Evolutionary conservation across 1,140 invertebrate genomes (phyloP), one percentile per base, ranked within the genome.

Genomic region (Thaumatotibia leucotreta): DNA sequence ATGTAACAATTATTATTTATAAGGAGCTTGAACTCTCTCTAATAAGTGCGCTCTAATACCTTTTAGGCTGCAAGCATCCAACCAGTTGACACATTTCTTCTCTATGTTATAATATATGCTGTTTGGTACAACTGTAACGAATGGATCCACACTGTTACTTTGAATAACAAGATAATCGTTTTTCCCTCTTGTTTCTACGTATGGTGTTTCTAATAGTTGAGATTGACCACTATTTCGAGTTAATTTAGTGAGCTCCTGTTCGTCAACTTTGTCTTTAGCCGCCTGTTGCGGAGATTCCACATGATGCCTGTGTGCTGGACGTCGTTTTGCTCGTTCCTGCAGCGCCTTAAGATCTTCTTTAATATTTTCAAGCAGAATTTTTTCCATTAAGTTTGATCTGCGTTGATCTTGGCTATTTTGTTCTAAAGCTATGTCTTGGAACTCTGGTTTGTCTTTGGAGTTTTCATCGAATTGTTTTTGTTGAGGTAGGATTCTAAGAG

Each of bases 61-160:
- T 39, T 75, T 68, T 6, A 76, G 35, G 54, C 80, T 85, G 49
- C 87, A 89, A 54, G 33, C 52, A 24, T 65, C 64, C 14, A 52
- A n/a, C 69, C 69, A 70, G 23, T 70, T 70, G 0, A 35, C 79
- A 31, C 87, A 89, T 52, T 76, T 77, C 50, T 87, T 89, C 66
- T 89, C 85, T 9, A 79, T 70, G 45, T 80, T 77, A 11, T 88
- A 87, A 45, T 84, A 87, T 10, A 89, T 87, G 54, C 73, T 74
- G 54, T 89, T 89, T 0, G 87, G 87, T 9, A 88, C 66, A 11
- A 66, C 54, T 20, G 64, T 66, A 10, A 61, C 64, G 23, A 49
- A 66, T 2, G 61, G 17, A 32, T 62, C 29, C 24, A 33, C 1
- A n/a, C 4, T 29, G 0, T 62, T 9, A 24, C 27, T 27, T 58